Base-by-base conservation (phyloP, 2,888 invertebrate genomes). In the Lithosia quadra region DNA sequence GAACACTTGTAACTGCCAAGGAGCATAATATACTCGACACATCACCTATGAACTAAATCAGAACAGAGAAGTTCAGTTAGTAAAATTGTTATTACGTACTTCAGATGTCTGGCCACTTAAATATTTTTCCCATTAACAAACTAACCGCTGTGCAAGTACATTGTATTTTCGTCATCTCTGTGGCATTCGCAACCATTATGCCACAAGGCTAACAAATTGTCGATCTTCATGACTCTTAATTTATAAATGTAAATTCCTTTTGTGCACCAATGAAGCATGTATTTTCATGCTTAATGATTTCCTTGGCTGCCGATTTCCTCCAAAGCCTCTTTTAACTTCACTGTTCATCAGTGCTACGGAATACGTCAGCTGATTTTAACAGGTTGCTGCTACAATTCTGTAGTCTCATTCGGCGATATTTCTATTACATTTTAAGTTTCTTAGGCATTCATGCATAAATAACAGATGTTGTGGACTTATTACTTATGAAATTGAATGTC, bases 131-230 rank as follows among this genome's bases (percentile, higher is more conserved):
- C 67, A 76, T 63, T 72, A 71, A 64, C 64, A 61, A 78, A 56
- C 60, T 71, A 68, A 62, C 43, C 49, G 60, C 72, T 65, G 24
- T 73, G 55, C 73, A 74, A 72, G 69, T 65, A 67, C 69, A 64
- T 57, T 72, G 61, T 80, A 77, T 79, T 80, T 75, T 72, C 57
- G 72, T 77, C 75, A 71, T 68, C 72, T 69, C 69, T 24, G 63
- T 81, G 83, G 77, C 84, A 80, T 84, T 82, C 80, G 67, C 71
- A 69, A 70, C 72, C 74, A 74, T 76, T 75, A 72, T 72, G 73
- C 72, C 63, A 73, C 85, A 85, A 86, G 81, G 84, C 77, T 82
- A 73, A 72, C 74, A 78, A 81, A 80, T 84, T 81, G 78, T 72
- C 76, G 74, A 77, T 80, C 75, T 77, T 81, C 77, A 77, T 67